Percentiles rank a stretch among this genome's conserved stretches.
These are phyloP conservation scores for Orycteropus afer DNA, from an alignment of 2,113 vertebrate genomes.

Conservation along the genomic window DNA sequence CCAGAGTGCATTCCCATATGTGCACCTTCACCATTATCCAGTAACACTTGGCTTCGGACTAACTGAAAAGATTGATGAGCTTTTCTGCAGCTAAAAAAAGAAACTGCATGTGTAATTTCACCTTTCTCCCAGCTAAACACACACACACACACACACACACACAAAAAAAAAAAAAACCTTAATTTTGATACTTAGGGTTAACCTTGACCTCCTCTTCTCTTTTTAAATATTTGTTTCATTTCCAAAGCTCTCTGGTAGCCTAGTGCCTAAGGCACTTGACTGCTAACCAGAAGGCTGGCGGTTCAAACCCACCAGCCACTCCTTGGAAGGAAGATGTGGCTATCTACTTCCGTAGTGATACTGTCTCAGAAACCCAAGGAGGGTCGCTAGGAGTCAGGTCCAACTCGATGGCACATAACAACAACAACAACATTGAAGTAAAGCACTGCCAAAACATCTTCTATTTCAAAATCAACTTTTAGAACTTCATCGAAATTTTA, in stretches of 20 bases:
- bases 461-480: conserved; percentile 47
- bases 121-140: conserved; percentile 5
- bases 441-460: conserved; percentile 18
- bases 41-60: neutral
- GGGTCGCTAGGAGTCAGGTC: too few species aligned
- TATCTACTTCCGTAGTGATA: too few species aligned
- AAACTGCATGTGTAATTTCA: neutral
- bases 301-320: too few species aligned
- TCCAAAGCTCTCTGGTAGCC: neutral
- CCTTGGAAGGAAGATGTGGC: too few species aligned
- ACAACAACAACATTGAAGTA: too few species aligned
- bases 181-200: neutral
- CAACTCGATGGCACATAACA: too few species aligned
- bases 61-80: conserved; percentile 25
- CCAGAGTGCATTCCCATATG: neutral
- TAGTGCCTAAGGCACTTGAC: too few species aligned
- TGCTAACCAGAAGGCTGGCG: too few species aligned
- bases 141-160: too few species aligned
- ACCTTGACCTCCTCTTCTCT: neutral
- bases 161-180: neutral
- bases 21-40: neutral
- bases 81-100: conserved; percentile 36
- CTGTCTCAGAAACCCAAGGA: too few species aligned
- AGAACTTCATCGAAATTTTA: neutral
- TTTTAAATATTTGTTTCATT: conserved; percentile 24